Base-by-base conservation (phyloP, 2,888 invertebrate species). In the Steromphala cineraria region DNA sequence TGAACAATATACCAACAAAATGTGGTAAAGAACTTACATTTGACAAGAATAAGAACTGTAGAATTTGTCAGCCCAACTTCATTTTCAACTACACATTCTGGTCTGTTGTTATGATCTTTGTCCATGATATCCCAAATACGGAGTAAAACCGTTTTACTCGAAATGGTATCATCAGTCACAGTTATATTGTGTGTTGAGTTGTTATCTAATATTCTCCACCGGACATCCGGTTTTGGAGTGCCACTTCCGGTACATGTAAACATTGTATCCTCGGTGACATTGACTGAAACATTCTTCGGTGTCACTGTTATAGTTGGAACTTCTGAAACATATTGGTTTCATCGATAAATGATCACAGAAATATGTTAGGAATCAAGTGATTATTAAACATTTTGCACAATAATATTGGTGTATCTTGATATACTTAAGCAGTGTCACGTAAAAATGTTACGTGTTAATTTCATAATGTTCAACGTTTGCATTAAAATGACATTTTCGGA, bases 1-100 rank as follows among this genome's bases (percentile, higher is more conserved):
- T 31, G 28, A n/a, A 5, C 15, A 8, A 76, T 7, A 19, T 15
- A 55, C n/a, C n/a, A n/a, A n/a, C n/a, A n/a, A n/a, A n/a, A n/a
- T n/a, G n/a, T 31, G 10, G 24, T 15, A 56, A 8, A 8, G 31
- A 21, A 82, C 86, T 77, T 80, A 89, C 89, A 85, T 76, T 82
- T 82, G 0, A 89, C 84, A 17, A 83, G 78, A 7, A 87, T 78
- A 28, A 80, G 71, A 15, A 85, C 80, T 0, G 81, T 81, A 4
- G 53, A 77, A 21, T 56, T 77, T 13, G 79, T 78, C 62, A 80
- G 80, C 13, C 80, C 80, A 10, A 85, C 87, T 19, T 84, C 81
- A 78, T 84, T 89, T 67, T 86, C 84, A 13, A 84, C 87, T 24
- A 79, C 75, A 82, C 89, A 89, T 0, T 82, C 10, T 24, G 62